phyloP scores from a whole-genome alignment of 2,888 invertebrate genomes.

The Allacma fusca region DNA sequence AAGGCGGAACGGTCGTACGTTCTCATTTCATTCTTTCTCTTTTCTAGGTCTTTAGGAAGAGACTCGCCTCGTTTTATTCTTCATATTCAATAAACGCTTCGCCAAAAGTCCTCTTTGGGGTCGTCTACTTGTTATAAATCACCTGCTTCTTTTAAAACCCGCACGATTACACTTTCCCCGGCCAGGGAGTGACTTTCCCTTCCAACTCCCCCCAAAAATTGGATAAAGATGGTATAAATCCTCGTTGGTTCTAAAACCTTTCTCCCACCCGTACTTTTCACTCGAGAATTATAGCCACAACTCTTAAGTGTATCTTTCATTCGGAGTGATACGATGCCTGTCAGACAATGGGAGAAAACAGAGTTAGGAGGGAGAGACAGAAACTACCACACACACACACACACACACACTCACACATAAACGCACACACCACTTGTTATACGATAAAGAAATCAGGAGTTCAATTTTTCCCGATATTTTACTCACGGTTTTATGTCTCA shows the following conservation, averaged over 20 bases:
- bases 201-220: neutral
- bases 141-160: conserved; percentile 38
- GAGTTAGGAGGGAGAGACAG: neutral
- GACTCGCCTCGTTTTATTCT: conserved; percentile 30
- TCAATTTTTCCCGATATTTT: conserved; percentile 20
- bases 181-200: neutral
- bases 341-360: neutral
- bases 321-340: neutral
- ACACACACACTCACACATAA: too few species aligned
- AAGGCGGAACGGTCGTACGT: conserved; percentile 35
- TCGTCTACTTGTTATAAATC: conserved; percentile 41
- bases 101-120: conserved; percentile 30
- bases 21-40: neutral
- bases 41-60: neutral
- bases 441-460: conserved; percentile 20
- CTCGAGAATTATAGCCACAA: too few species aligned
- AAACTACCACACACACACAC: neutral
- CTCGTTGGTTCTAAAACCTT: neutral
- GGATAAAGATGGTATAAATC: conserved; percentile 19
- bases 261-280: too few species aligned
- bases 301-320: too few species aligned
- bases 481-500: neutral
- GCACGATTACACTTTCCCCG: conserved; percentile 36
- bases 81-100: conserved; percentile 42
- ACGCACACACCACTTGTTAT: neutral